A percentile compares a stretch with the other conserved stretches of the same genome.
Evolutionary conservation across 2,113 vertebrate genomes (phyloP).

Genomic region (Bos javanicus): DNA sequence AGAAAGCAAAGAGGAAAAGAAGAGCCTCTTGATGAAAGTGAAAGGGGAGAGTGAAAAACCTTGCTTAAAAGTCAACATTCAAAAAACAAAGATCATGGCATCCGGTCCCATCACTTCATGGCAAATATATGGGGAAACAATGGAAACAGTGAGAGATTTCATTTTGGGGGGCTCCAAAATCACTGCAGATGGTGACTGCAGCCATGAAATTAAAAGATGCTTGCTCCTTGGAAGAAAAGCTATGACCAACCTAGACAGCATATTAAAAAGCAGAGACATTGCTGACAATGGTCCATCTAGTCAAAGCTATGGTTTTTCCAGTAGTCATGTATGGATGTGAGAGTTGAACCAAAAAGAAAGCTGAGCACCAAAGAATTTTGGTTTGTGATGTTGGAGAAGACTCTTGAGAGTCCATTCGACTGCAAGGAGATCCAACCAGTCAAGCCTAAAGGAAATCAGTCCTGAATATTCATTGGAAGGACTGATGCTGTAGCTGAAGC

Average conservation of each 20-base stretch:
- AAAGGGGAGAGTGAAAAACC: background rate
- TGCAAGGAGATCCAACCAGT: background rate
- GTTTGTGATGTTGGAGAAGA: background rate
- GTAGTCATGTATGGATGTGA: background rate
- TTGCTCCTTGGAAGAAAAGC: background rate
- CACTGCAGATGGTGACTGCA: background rate
- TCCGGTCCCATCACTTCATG: background rate
- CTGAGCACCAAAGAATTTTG: background rate
- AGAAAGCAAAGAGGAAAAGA: background rate
- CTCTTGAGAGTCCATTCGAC: background rate
- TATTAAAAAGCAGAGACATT: background rate
- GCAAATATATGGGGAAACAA: background rate
- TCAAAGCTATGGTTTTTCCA: background rate
- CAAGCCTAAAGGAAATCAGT: background rate
- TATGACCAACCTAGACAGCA: background rate
- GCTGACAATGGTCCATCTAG: background rate
- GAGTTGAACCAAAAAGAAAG: background rate
- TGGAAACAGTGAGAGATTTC: background rate
- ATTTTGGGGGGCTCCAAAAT: background rate
- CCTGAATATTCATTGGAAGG: background rate
- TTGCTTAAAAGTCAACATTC: background rate
- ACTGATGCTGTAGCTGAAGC: background rate
- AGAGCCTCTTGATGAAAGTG: background rate
- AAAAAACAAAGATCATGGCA: background rate
- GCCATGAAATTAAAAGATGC: background rate